phyloP scores from a whole-genome alignment of 2,113 vertebrate genomes.

The Nannobrachium achirus region DNA sequence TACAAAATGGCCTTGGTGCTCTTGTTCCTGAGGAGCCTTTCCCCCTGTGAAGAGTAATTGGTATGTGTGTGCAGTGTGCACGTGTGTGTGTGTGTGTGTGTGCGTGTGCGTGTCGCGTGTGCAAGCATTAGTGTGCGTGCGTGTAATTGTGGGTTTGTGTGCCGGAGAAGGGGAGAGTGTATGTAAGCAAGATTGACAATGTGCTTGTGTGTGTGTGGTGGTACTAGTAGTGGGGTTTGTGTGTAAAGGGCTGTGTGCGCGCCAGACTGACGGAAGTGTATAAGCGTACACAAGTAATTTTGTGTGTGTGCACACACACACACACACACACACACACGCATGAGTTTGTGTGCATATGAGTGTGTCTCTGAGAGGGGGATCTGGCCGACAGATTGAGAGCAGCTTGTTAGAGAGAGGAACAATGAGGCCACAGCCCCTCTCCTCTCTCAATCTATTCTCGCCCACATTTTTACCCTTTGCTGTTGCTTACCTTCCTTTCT shows the following conservation, averaged over 20 bases:
- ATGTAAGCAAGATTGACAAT: too few relatives aligned
- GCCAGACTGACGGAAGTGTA: constrained; percentile 26
- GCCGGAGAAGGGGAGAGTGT: neutral
- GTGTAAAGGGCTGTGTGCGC: constrained; percentile 23
- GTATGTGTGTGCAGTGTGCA: constrained; percentile 34
- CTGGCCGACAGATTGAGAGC: constrained; percentile 79
- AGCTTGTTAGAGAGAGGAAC: constrained; percentile 78
- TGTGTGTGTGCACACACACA: constrained; percentile 1
- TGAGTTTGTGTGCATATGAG: constrained; percentile 31
- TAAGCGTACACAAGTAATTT: too few relatives aligned
- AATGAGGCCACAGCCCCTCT: constrained; percentile 71
- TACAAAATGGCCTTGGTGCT: constrained; percentile 67
- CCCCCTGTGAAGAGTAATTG: constrained; percentile 70
- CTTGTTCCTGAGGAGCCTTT: constrained; percentile 54
- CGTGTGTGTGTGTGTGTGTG: neutral
- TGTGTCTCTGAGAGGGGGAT: constrained; percentile 63
- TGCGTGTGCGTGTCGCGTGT: too few relatives aligned
- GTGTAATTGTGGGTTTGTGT: neutral
- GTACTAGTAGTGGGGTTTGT: constrained; percentile 29
- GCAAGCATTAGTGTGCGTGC: neutral
- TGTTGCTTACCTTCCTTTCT: neutral
- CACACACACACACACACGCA: neutral
- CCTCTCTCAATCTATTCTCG: constrained; percentile 40
- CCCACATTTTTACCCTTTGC: neutral
- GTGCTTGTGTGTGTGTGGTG: constrained; percentile 5